Conservation (phyloP, 2,797 vertebrate genomes). For the Rhinichthys osculus region DNA sequence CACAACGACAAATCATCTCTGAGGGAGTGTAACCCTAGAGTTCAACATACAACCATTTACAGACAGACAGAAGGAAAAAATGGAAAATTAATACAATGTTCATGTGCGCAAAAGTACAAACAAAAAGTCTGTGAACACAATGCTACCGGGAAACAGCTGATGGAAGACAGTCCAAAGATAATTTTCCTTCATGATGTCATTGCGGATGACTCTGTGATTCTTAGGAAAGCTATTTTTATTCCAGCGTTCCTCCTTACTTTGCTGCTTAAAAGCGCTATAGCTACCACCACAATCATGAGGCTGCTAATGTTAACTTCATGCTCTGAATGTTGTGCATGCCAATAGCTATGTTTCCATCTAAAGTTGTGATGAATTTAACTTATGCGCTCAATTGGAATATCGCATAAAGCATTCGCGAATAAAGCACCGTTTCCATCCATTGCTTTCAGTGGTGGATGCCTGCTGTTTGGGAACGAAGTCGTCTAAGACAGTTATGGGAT, state of each 20-base stretch:
- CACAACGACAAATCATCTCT: not conserved
- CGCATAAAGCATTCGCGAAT: not conserved
- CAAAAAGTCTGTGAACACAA: not conserved
- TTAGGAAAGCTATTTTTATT: not conserved
- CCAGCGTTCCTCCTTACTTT: not conserved
- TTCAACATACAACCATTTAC: not conserved
- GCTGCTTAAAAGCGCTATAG: not conserved
- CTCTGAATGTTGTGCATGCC: not conserved
- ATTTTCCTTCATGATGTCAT: slow-evolving; percentile 2
- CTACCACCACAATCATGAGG: not conserved
- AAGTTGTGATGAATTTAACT: not conserved
- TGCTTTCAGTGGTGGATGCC: not conserved
- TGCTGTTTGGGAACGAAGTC: not conserved
- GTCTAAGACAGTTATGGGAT: too few species aligned
- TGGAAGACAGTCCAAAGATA: not conserved
- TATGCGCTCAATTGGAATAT: not conserved
- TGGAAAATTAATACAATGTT: not conserved
- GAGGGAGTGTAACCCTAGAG: not conserved
- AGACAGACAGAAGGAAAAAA: not conserved
- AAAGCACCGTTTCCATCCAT: not conserved
- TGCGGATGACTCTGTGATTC: not conserved
- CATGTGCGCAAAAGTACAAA: not conserved
- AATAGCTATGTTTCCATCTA: not conserved
- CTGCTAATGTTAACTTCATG: not conserved
- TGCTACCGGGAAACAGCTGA: not conserved